Evolutionary conservation across 2,888 invertebrate species (phyloP), one percentile per base, ranked within the genome.

Genomic region (Sphaeridia pumilis): DNA sequence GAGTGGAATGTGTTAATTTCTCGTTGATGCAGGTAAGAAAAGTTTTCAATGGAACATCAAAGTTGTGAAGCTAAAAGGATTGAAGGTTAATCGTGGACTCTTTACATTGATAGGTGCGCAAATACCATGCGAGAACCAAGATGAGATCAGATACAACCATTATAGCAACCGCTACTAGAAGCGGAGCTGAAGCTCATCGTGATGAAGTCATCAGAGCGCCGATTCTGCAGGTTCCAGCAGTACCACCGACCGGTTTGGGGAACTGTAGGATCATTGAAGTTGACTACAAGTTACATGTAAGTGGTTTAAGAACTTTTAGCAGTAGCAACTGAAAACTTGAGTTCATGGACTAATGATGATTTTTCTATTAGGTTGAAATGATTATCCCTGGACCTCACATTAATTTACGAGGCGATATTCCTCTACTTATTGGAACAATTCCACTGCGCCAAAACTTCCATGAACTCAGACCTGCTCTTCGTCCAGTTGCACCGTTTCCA

Each of bases 11-110:
- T 2, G 20, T 49, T 7, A 21, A n/a, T 2, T 22, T 36, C 2
- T 49, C 41, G 4, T 17, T 49, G n/a, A 22, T 49, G 17, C 49
- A 49, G 49, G 49, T 49, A 41, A 14, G n/a, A n/a, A n/a, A n/a
- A n/a, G n/a, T n/a, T n/a, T n/a, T n/a, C n/a, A 22, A 21, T 42
- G n/a, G n/a, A n/a, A n/a, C n/a, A n/a, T n/a, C n/a, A n/a, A n/a
- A n/a, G n/a, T n/a, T n/a, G n/a, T n/a, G n/a, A n/a, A n/a, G n/a
- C n/a, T n/a, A 7, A 31, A 14, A 31, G 7, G 31, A 31, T 31
- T 31, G 7, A 14, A 31, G 14, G 31, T 31, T 31, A 31, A 14
- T 7, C 14, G 31, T 31, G 10, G 31, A n/a, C n/a, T n/a, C n/a
- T n/a, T n/a, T 31, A 31, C 14, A 31, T 38, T 38, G 38, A n/a